Evolutionary conservation across 2,797 vertebrate genomes (phyloP).

Genomic region (Ctenosaura bakeri): DNA sequence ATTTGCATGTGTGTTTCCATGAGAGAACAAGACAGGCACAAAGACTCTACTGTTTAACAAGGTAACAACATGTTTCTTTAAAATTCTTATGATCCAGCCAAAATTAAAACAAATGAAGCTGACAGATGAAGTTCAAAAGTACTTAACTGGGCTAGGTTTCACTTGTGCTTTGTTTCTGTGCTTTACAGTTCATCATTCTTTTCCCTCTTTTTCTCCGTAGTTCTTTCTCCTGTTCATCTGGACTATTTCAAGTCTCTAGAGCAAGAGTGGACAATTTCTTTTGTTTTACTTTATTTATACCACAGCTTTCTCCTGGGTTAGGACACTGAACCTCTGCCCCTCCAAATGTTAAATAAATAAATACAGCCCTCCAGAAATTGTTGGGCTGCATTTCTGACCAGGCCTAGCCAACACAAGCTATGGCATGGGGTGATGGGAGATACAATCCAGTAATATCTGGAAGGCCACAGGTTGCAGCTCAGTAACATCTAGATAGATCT

Average conservation of each 20-base stretch:
- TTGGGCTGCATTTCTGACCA: too few relatives aligned
- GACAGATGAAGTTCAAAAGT: background rate
- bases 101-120: background rate
- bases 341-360: too few relatives aligned
- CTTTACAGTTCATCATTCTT: background rate
- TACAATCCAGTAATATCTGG: too few relatives aligned
- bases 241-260: background rate
- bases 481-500: too few relatives aligned
- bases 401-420: too few relatives aligned
- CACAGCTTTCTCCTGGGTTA: too few relatives aligned
- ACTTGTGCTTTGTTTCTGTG: background rate
- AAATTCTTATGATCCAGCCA: background rate
- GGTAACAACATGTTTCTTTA: background rate
- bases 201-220: background rate
- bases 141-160: background rate
- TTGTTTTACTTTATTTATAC: too few relatives aligned
- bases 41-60: background rate
- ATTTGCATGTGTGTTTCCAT: background rate
- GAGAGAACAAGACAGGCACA: background rate
- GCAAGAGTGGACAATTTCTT: too few relatives aligned
- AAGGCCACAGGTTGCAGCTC: too few relatives aligned
- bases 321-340: too few relatives aligned
- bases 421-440: too few relatives aligned
- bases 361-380: too few relatives aligned
- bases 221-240: background rate